Conservation (phyloP, 30 jellyfish, hydroid and myxozoan genomes). For the Hydractinia echinata region DNA sequence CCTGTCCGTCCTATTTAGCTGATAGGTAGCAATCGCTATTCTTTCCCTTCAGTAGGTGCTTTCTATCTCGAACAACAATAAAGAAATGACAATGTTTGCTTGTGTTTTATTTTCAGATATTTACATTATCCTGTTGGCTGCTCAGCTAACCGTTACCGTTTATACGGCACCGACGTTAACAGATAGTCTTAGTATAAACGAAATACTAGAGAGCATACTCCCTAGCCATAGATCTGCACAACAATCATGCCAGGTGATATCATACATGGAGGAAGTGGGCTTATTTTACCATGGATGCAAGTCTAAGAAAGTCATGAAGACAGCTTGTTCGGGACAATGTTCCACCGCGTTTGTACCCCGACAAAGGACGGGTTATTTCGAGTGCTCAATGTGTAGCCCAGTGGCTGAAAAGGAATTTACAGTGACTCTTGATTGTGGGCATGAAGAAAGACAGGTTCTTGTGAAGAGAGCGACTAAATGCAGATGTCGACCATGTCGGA, state of each 20-base stretch:
- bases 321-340: slow-evolving; percentile 6
- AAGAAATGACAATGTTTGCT: too few species aligned
- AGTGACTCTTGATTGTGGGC: not conserved
- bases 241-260: not conserved
- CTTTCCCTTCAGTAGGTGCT: too few species aligned
- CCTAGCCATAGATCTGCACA: too few species aligned
- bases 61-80: too few species aligned
- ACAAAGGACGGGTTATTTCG: slow-evolving; percentile 14
- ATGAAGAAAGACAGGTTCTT: not conserved
- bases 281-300: not conserved
- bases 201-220: too few species aligned
- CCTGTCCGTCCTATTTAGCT: too few species aligned
- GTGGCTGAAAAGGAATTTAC: not conserved
- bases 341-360: not conserved
- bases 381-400: not conserved
- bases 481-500: not conserved
- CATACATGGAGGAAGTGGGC: not conserved
- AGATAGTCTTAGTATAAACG: too few species aligned
- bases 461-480: not conserved
- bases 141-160: too few species aligned
- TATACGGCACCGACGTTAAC: too few species aligned
- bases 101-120: too few species aligned
- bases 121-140: too few species aligned
- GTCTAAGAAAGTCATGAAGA: not conserved
- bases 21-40: too few species aligned